Base-by-base conservation (phyloP, 2,888 invertebrate species). In the Caenorhabditis imperialis region DNA sequence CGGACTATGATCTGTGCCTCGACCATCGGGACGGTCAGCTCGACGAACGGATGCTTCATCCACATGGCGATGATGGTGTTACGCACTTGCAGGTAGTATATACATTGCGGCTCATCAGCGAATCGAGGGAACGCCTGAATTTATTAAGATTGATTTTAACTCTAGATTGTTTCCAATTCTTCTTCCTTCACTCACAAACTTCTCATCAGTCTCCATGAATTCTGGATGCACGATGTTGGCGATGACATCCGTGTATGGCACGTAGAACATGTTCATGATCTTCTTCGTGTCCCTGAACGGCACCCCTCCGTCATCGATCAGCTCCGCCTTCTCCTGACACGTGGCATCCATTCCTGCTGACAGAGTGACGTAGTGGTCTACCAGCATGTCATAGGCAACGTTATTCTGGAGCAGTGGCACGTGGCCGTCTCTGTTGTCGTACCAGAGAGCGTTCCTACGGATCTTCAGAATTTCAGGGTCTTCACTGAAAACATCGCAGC, bases 51-150 rank as follows among this genome's bases (percentile, higher is more conserved):
- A 78, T 89, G 86, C 30, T 86, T 73, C 70, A 88, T 84, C 90
- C 90, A 90, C 22, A 89, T 75, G 2, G 89, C 86, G 25, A 90
- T 70, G 22, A 89, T 84, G 12, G 89, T 84, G 81, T 90, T 90
- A 3, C 90, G 81, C 3, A 90, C 61, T 10, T 88, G 89, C 35
- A 90, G 84, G 78, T 89, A 90, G 70, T 67, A 73, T 7, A 72
- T 63, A n/a, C 60, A 72, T 3, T 14, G 6, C 3, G 51, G 50
- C 16, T 62, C 71, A 6, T 57, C 62, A 8, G 84, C 83, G 74
- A 74, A 27, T 50, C 88, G 86, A 0, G 89, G 88, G 75, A 90
- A 90, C 20, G 85, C 85, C 5, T 80, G 54, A 58, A 37, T 18
- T 38, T 44, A 2, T 14, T 30, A 30, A 7, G 30, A 7, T 30